Evolutionary conservation across 2,797 vertebrate genomes (phyloP), one percentile per base, ranked within the genome.

Genomic region (Chloroceryle amazona): DNA sequence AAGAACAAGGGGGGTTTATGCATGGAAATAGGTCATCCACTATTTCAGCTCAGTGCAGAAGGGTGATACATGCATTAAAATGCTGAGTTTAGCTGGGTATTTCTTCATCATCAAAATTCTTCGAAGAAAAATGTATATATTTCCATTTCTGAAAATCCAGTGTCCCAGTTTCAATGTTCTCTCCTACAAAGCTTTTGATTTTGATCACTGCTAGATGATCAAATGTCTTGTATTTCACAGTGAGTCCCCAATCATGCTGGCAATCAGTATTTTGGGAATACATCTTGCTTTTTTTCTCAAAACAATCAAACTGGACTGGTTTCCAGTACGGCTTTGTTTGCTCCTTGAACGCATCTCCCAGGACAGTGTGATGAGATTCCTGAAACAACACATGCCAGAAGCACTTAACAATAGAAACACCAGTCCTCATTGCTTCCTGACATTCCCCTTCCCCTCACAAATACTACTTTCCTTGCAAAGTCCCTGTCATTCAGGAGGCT

Each of bases 151-250:
- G 83, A 62, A 97, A 98, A 41, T 87, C 83, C 4, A 7, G 98
- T 51, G 13, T 29, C 42, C 96, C 94, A 26, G 97, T 98, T 49
- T 37, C 72, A 68, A 85, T 7, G 2, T 98, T 91, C 57, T 98
- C 85, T 22, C 98, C 93, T 17, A 98, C 97, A 89, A 98, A 99
- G 88, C 98, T 98, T 54, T 97, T 96, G 4, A 98, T 98, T 97
- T 98, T 99, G 87, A 99, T 96, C 29, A 99, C 68, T 20, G 98
- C 98, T 71, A 98, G 96, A 25, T 98, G 63, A 73, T 98, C 94
- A 55, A 98, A 98, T 37, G 20, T 81, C 71, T 80, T 97, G 79
- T 98, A 98, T 62, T 83, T 98, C 83, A 97, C 96, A 18, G 46
- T 75, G 52, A 98, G 98, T 28, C 98, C 98, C 98, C 98, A 98